Evolutionary conservation across 2,888 invertebrate species (phyloP), one percentile per base, ranked within the genome.

Genomic region (Invenusta paracnida): DNA sequence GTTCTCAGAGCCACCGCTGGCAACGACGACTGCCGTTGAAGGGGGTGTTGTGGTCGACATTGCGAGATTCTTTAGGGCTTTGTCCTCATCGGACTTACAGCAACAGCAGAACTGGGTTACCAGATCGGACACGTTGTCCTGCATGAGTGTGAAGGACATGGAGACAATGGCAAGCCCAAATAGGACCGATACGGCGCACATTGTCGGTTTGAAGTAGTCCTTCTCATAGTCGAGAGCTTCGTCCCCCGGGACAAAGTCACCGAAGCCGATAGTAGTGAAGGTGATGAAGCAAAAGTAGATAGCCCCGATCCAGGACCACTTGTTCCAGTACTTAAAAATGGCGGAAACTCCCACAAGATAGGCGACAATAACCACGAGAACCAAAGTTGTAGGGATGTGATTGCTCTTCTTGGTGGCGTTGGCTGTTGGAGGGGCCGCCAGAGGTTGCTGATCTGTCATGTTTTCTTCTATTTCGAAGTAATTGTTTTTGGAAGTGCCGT

Each of bases 241-340:
- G 29, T 67, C 25, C 5, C 85, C 29, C n/a, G 67, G 73, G 2
- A 85, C 86, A 67, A 83, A 85, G 79, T 87, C 87, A 13, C 87
- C 87, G 31, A 87, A 87, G 29, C 87, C 87, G 29, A 87, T 87
- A 0, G 87, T 87, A 17, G 87, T 87, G 67, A 87, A 87, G 17
- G 87, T 87, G 17, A 87, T 87, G 67, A 87, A 87, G 85, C 87
- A 87, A 82, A 87, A 87, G 83, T 87, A 87, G 48, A 86, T 86
- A 31, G 86, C 86, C 29, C 85, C 86, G 23, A 87, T 67, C 48
- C 86, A 81, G 30, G 30, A 28, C 87, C 87, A 87, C 25, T 79
- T 66, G 81, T 87, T 86, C 67, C 87, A 87, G 67, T 67, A 82
- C 30, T 84, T 85, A 79, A 87, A 87, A n/a, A 87, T 67, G 23